Evolutionary conservation across 1,140 invertebrate genomes (phyloP).

Genomic region (Aphaenogaster ashmeadi): DNA sequence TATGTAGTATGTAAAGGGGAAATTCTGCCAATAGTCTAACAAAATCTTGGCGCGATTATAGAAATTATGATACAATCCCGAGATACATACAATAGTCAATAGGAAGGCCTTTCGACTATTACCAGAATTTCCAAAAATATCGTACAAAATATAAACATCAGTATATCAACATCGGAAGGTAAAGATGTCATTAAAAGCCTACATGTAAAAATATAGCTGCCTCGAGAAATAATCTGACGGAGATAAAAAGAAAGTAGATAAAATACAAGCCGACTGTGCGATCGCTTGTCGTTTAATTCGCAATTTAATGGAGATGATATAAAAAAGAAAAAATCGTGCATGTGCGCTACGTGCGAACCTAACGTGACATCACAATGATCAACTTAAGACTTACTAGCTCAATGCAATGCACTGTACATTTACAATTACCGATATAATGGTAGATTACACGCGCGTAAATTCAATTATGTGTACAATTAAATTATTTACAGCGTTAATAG

Average conservation of each 20-base stretch:
- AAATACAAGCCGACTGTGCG: background rate
- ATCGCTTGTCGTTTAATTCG: constrained; percentile 59
- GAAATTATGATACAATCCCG: constrained; percentile 68
- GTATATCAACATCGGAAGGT: constrained; percentile 47
- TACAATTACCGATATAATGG: constrained; percentile 75
- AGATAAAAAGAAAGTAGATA: constrained; percentile 52
- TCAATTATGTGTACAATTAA: constrained; percentile 77
- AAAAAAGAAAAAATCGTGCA: constrained; percentile 68
- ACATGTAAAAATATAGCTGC: constrained; percentile 42
- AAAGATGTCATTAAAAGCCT: constrained; percentile 20
- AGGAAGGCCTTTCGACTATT: constrained; percentile 29
- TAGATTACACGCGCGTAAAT: constrained; percentile 73
- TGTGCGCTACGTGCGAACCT: constrained; percentile 62
- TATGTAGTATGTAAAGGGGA: constrained; percentile 39
- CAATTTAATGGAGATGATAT: constrained; percentile 73
- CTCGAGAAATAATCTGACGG: background rate
- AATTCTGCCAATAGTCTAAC: constrained; percentile 58
- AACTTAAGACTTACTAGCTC: constrained; percentile 71
- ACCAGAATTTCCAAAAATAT: constrained; percentile 59
- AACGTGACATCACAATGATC: constrained; percentile 76
- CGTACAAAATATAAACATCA: constrained; percentile 47
- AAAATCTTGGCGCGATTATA: constrained; percentile 46
- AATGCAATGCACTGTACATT: constrained; percentile 68
- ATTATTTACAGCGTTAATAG: constrained; percentile 78
- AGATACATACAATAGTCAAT: constrained; percentile 41